Conservation (phyloP, 2,113 vertebrate genomes). For the Dolichallabes microphthalmus region DNA sequence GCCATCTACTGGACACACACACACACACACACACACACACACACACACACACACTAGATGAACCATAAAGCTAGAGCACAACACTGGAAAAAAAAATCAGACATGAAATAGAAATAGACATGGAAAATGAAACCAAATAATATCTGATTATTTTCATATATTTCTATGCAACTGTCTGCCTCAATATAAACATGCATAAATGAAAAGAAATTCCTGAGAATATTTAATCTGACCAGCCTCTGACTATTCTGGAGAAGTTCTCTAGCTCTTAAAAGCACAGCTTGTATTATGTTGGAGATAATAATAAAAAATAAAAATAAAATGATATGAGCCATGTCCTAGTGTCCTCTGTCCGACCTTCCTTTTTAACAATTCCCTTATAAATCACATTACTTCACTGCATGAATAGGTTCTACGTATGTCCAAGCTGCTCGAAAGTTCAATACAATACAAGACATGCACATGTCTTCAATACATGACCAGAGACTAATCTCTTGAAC, state of each 20-base stretch:
- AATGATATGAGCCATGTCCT: background rate
- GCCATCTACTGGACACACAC: conserved; percentile 24
- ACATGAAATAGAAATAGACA: background rate
- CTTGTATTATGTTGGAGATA: background rate
- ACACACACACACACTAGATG: background rate
- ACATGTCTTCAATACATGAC: background rate
- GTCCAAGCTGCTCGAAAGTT: background rate
- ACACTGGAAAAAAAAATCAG: background rate
- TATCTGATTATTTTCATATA: background rate
- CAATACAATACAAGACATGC: no score
- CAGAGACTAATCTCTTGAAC: background rate
- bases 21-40: background rate
- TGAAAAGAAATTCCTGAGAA: background rate
- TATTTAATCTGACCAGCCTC: background rate
- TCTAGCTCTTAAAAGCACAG: background rate
- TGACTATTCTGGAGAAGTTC: background rate
- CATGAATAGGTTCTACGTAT: background rate
- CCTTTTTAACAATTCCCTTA: background rate
- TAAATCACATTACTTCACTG: background rate
- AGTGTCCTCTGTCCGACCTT: background rate
- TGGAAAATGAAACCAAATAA: background rate
- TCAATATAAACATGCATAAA: background rate
- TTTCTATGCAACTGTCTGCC: no score
- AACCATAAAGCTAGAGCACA: background rate
- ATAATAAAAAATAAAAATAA: background rate